phyloP scores from a whole-genome alignment of 2,888 invertebrate genomes.

The Diarsia rubi region DNA sequence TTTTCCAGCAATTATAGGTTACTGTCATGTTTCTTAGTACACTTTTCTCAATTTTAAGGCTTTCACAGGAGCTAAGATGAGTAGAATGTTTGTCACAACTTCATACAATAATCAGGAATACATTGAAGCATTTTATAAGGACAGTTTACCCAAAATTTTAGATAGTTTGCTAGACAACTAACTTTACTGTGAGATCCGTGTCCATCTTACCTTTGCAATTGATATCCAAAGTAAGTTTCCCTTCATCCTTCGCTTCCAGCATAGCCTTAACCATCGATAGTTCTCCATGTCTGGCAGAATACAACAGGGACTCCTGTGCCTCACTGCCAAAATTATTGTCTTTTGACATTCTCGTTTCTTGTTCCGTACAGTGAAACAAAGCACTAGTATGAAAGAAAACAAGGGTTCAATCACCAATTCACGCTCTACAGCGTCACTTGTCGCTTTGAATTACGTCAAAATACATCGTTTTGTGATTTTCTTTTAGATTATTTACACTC shows the following conservation, averaged over 20 bases:
- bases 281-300: conserved; percentile 92
- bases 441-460: conserved; percentile 44
- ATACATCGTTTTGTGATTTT: conserved; percentile 24
- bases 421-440: conserved; percentile 42
- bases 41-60: background rate
- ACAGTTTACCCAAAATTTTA: no score
- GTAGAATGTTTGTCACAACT: background rate
- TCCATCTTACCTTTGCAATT: conserved; percentile 91
- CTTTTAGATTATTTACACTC: conserved; percentile 12
- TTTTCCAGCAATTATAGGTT: background rate
- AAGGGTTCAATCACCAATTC: conserved; percentile 20
- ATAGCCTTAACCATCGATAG: conserved; percentile 89
- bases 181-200: background rate
- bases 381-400: conserved; percentile 13
- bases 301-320: conserved; percentile 91
- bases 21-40: background rate
- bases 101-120: background rate
- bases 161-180: background rate
- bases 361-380: conserved; percentile 8
- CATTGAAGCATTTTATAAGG: background rate
- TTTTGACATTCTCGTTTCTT: conserved; percentile 74
- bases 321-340: conserved; percentile 78
- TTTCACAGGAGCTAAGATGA: background rate
- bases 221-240: conserved; percentile 90
- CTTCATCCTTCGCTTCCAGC: conserved; percentile 86